These are phyloP conservation scores for Antrozous pallidus DNA, from an alignment of 2,797 vertebrate species.

Conservation along the genomic window DNA sequence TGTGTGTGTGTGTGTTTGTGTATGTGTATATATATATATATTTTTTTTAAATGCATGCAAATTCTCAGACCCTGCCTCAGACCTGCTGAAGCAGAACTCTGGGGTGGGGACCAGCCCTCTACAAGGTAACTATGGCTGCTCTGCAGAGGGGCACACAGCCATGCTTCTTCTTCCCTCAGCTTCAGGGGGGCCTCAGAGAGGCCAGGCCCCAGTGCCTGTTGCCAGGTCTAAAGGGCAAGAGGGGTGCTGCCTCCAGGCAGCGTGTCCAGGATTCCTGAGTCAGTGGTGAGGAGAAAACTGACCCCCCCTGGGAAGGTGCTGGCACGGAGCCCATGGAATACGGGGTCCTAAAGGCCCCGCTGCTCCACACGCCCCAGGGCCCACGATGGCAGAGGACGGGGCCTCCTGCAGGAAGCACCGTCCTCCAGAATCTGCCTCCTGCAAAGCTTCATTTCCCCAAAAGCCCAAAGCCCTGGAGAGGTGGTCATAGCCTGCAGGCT, in stretches of 20 bases:
- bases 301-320: background rate
- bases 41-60: too few species aligned
- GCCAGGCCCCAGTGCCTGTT: too few species aligned
- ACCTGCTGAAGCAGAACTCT: background rate
- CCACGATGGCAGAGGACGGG: background rate
- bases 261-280: background rate
- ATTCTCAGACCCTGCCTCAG: background rate
- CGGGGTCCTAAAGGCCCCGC: background rate
- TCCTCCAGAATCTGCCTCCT: background rate
- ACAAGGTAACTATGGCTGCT: too few species aligned
- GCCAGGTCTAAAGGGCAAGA: background rate
- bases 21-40: too few species aligned
- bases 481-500: background rate
- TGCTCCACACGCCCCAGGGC: background rate
- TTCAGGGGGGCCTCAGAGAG: background rate
- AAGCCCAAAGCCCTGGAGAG: background rate
- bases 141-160: too few species aligned
- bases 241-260: background rate
- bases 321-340: background rate
- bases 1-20: too few species aligned
- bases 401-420: rapidly evolving
- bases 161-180: background rate
- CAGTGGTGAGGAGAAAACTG: background rate
- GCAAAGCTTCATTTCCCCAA: background rate
- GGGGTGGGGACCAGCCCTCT: too few species aligned